Base-by-base conservation (phyloP, 2,888 invertebrate genomes). In the Apamea epomidion region DNA sequence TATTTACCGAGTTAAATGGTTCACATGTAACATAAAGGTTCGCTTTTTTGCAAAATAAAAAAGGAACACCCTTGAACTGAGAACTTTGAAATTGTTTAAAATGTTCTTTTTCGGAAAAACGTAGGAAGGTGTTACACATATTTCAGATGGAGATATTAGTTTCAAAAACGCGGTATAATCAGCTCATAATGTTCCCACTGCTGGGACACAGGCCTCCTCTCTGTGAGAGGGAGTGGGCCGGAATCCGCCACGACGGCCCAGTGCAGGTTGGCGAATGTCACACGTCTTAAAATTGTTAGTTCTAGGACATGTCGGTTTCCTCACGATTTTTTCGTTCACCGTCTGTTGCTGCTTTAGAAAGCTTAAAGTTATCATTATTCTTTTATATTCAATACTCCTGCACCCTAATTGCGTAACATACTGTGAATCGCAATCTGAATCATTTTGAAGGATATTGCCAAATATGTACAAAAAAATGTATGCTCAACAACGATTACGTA, bases 1-100 rank as follows among this genome's bases (percentile, higher is more conserved):
- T 83, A 78, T 80, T 68, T 83, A 42, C 60, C 18, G 67, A 71
- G 80, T 80, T 78, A 68, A 76, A 77, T 58, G 58, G 67, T 76
- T 70, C 48, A 77, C 62, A 71, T 72, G 51, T 54, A 48, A 67
- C n/a, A 37, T 78, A 80, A 84, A 70, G 32, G 70, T 64, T 29
- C 6, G 1, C 12, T 32, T 67, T 80, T 60, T 54, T 21, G 8
- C 0, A 6, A 60, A 64, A 64, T 64, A 42, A 58, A 74, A 71
- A n/a, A 10, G 67, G 18, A 42, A 1, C 0, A 42, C 18, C n/a
- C 18, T 58, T 51, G 18, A 37, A 67, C 74, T 18, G 45, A 51
- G 37, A 51, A 74, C 76, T 74, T 54, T 67, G 14, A 62, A 81
- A 48, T 74, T 71, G 54, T 80, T 76, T 5, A 37, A 58, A 48